Base-by-base conservation (phyloP, 2,888 invertebrate genomes). In the Ornithoptera priamus region DNA sequence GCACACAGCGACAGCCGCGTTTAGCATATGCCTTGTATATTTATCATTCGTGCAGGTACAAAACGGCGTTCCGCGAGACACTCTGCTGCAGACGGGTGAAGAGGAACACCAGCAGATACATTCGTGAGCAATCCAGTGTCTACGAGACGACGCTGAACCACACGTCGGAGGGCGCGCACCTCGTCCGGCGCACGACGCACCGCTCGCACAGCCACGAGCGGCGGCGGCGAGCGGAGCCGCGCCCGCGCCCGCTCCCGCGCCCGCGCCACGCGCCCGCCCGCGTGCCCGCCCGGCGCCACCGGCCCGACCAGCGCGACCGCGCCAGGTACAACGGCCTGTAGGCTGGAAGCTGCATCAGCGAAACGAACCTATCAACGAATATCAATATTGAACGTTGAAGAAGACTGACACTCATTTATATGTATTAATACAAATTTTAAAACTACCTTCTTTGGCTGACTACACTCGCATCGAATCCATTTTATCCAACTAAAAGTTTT, bases 11-110 rank as follows among this genome's bases (percentile, higher is more conserved):
- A 10, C 39, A 39, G 39, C 39, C 39, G 39, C 39, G 39, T 39
- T 10, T 1, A 39, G 39, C 39, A 10, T 1, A 39, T 10, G 39
- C 1, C 7, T 10, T 2, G 39, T 39, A 10, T 39, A 39, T 10
- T 39, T 39, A 0, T 39, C 39, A 39, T 10, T 39, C 7, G 70
- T 86, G 81, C 80, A 95, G 96, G 78, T 97, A 97, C 89, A 93
- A 97, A 22, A 93, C 94, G 22, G 97, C 97, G 0, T 97, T 97
- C 83, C 94, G 94, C 72, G 95, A 96, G 80, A 96, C 96, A 0
- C 92, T 97, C 67, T 95, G 95, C 84, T 95, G 96, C 75, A 91
- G 93, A 15, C 88, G 90, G 59, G 86, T 86, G 1, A 81, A 82
- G 0, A 86, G 88, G 68, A 93, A 90, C 76, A 90, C 87, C 73